Base-by-base conservation (phyloP, 2,113 vertebrate genomes). In the Rhinoptilus africanus region DNA sequence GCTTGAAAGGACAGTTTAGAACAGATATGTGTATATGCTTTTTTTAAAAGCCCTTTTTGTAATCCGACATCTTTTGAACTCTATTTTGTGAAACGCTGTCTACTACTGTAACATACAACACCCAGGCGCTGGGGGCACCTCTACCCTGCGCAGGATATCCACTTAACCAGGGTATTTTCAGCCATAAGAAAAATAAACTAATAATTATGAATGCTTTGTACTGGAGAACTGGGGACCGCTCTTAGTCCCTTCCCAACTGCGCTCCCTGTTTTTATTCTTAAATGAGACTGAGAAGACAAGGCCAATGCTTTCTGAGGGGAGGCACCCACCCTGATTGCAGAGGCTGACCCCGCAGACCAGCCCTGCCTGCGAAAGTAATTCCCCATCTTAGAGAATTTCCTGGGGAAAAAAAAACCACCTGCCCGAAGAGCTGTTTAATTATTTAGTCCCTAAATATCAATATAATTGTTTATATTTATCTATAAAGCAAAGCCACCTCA, bases 1-100 rank as follows among this genome's bases (percentile, higher is more conserved):
- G 18, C 21, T 50, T 32, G 15, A 51, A 87, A 78, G 32, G 19
- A 24, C 12, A 37, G 3, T 30, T 54, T 32, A 53, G 34, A 24
- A 57, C 14, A 14, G n/a, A 74, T 32, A 21, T 2, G 47, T 1
- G 0, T 7, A 26, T 4, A 9, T 10, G 4, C 2, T 39, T 53
- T 66, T 62, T 60, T 4, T 4, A 37, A 69, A 91, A 45, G 3
- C 24, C n/a, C 13, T n/a, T 85, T 22, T 24, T 78, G 28, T 54
- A 69, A 26, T 3, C 50, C 54, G 50, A 12, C 22, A 26, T 26
- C n/a, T 24, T 11, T 3, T 34, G 9, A 78, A 66, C 20, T 39
- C 0, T 15, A 41, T 54, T 80, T 87, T 63, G 8, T 37, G 34
- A 63, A 87, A 81, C 3, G 20, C 9, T 4, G 20, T 21, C 39